Base-by-base conservation (phyloP, 2,113 vertebrate species). In the Erpornis zantholeuca region DNA sequence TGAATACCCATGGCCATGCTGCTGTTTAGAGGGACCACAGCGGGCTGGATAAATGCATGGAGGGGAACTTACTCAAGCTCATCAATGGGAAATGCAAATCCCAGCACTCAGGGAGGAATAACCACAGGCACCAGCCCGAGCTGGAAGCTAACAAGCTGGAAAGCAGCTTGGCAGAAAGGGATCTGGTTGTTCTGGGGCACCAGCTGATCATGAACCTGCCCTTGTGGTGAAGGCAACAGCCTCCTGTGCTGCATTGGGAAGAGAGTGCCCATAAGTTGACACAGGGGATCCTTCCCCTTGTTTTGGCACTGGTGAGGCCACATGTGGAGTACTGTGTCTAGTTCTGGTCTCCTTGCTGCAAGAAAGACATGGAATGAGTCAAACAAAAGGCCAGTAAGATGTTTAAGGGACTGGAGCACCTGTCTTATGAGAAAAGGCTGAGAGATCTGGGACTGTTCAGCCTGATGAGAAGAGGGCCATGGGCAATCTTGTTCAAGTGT, bases 191-290 rank as follows among this genome's bases (percentile, higher is more conserved):
- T 12, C 28, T 35, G 12, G 21, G 47, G 23, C 15, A 21, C 9
- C 45, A 31, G 12, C 7, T 50, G 40, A 54, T 0, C 2, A 16
- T 18, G 19, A 73, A 25, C 0, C 1, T 29, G 19, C 10, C 9
- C 7, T 45, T 3, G 1, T 16, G 9, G 15, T 1, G 4, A 66
- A 47, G 36, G 5, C 5, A 54, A 19, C 81, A 54, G 29, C 28
- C 10, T 54, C 14, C 16, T 33, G 19, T 1, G 0, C 20, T 82
- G 14, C 9, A 14, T 0, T 61, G 15, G 23, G 29, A 86, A 60
- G 6, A 56, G 27, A 24, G 15, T 3, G n/a, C 25, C 12, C 25
- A 75, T 4, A 45, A 56, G 8, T 0, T 65, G 29, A 52, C 4
- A 5, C 10, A 70, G 9, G 15, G 8, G 3, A 68, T 53, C 13